Evolutionary conservation across 1,140 invertebrate genomes (phyloP), one percentile per base, ranked within the genome.

Genomic region (Pseudomyrmex concolor): DNA sequence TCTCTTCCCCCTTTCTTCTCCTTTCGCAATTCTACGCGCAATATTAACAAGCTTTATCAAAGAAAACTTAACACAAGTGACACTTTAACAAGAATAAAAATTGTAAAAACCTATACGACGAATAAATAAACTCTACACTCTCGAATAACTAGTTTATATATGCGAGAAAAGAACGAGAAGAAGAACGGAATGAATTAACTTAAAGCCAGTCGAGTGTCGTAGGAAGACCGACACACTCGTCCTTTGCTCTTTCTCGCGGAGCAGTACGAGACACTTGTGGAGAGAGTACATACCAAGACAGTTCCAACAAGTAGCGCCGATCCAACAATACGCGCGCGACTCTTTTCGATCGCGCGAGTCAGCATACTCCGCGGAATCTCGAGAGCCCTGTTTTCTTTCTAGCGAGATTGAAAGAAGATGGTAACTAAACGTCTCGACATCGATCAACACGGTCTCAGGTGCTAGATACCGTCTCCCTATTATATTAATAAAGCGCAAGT

Each of bases 271-370:
- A 85, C 51, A 85, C 48, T 74, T 43, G 55, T 2, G 34, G 59
- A 68, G 59, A 67, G 67, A 15, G 60, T 51, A 85, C 43, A 74
- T 85, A 88, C 19, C 64, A 67, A 84, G 22, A 78, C 34, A 85
- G 51, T 84, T 70, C 57, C 87, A 78, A 86, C 87, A 89, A 89
- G 87, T 89, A 89, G 87, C 87, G 87, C 87, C 87, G 80, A 68
- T 89, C 87, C 84, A 89, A 88, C 84, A 82, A 72, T 84, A 62
- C 77, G 77, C 59, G 54, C 60, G 22, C 15, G 17, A 57, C 10
- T 7, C 63, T n/a, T 22, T 25, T 22, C 54, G 34, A 13, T 45
- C 51, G 64, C 60, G n/a, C 64, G 50, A 57, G n/a, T 25, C 59
- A 74, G 13, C 17, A 17, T 70, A 59, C 5, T 8, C 48, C 66